Conservation (phyloP, 2,113 vertebrate species). For the Plecotus auritus region DNA sequence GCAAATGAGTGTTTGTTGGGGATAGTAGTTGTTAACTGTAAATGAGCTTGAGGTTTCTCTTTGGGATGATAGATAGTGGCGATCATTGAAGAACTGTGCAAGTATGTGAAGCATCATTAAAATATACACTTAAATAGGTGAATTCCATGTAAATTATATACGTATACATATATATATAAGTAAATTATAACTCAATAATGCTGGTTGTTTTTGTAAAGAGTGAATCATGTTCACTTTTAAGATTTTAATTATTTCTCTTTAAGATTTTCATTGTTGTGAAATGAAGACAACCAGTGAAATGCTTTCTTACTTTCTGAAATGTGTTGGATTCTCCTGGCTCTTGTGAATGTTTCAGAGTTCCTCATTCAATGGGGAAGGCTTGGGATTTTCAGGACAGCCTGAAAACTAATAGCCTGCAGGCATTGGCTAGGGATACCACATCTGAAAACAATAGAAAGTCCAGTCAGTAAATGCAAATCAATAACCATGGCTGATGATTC, state of each 20-base stretch:
- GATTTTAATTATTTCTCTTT: neutral
- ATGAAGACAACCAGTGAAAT: neutral
- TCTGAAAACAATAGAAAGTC: constrained; percentile 59
- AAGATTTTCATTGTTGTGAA: neutral
- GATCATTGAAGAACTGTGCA: neutral
- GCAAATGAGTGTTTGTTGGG: neutral
- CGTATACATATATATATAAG: neutral
- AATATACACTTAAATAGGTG: neutral
- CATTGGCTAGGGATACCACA: neutral
- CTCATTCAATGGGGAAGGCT: neutral
- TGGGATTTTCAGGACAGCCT: neutral
- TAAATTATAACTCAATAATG: neutral
- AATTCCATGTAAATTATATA: neutral
- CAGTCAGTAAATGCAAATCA: constrained; percentile 60
- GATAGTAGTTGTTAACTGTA: neutral
- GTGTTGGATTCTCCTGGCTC: neutral
- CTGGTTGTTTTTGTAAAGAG: neutral
- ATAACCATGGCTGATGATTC: constrained; percentile 52
- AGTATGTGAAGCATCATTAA: neutral
- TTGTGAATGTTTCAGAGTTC: neutral
- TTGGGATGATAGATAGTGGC: neutral
- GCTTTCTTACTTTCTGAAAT: neutral
- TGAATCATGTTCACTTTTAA: neutral
- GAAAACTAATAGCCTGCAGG: constrained; percentile 6
- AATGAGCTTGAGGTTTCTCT: neutral